Evolutionary conservation across 2,113 vertebrate species (phyloP).

Genomic region (Apteryx mantelli): DNA sequence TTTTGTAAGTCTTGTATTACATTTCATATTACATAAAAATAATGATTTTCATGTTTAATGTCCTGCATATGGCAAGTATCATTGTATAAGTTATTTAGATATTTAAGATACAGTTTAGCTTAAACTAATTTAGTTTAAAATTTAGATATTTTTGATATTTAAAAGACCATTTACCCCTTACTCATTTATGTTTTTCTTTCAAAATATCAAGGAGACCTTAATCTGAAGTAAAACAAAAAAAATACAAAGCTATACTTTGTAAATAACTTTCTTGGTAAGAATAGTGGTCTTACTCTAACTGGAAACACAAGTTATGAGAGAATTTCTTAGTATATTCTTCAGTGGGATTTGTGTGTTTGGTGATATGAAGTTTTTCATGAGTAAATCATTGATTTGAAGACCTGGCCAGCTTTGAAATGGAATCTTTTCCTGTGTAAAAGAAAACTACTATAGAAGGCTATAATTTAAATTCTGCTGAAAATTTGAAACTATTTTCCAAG

Average conservation of each 20-base stretch:
- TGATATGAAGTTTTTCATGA: not conserved
- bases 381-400: not conserved
- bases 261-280: not conserved
- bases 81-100: not conserved
- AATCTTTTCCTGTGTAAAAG: not conserved
- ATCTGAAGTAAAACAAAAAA: not conserved
- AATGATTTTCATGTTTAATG: not conserved
- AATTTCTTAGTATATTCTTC: not conserved
- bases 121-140: not conserved
- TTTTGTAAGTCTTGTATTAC: not conserved
- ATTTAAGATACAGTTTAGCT: not conserved
- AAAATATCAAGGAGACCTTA: not conserved
- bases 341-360: not conserved
- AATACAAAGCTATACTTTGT: not conserved
- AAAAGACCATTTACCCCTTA: not conserved
- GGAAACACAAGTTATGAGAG: not conserved
- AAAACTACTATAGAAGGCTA: not conserved
- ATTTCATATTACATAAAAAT: not conserved
- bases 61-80: not conserved
- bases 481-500: not conserved
- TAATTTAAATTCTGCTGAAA: not conserved
- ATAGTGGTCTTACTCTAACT: not conserved
- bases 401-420: not conserved
- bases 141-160: not conserved
- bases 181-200: rapidly evolving